Conservation (phyloP, 2,113 vertebrate species). For the Microtus pennsylvanicus region DNA sequence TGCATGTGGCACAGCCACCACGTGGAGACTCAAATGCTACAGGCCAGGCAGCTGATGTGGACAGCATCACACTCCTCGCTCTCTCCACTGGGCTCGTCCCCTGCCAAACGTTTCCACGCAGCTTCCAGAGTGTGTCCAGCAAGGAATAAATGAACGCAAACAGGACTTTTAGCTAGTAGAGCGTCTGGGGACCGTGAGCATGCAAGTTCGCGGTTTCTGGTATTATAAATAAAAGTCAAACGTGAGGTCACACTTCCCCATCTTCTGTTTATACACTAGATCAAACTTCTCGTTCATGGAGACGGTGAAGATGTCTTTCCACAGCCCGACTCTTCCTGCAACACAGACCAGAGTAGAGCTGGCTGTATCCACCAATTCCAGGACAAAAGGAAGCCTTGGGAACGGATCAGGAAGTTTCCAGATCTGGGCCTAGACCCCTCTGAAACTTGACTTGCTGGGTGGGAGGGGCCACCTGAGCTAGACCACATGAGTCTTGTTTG, state of each 20-base stretch:
- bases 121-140: constrained; percentile 84
- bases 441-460: not conserved
- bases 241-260: constrained; percentile 96
- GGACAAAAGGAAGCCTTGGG: not conserved
- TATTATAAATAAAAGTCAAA: constrained; percentile 96
- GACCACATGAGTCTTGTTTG: not conserved
- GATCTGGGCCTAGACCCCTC: not conserved
- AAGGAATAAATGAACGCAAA: constrained; percentile 84
- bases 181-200: constrained; percentile 79
- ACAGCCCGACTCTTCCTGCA: constrained; percentile 95
- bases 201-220: constrained; percentile 79
- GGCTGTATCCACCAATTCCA: fast-evolving
- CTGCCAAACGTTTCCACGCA: constrained; percentile 69
- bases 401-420: not conserved
- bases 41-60: constrained; percentile 77
- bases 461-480: not conserved
- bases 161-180: constrained; percentile 84
- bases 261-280: constrained; percentile 96
- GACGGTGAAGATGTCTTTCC: constrained; percentile 99
- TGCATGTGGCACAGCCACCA: constrained; percentile 64
- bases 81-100: constrained; percentile 63
- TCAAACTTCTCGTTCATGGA: constrained; percentile 99
- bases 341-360: constrained; percentile 67
- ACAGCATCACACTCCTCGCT: constrained; percentile 59
- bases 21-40: constrained; percentile 62